Base-by-base conservation (phyloP, 2,888 invertebrate genomes). In the Zootermopsis nevadensis region DNA sequence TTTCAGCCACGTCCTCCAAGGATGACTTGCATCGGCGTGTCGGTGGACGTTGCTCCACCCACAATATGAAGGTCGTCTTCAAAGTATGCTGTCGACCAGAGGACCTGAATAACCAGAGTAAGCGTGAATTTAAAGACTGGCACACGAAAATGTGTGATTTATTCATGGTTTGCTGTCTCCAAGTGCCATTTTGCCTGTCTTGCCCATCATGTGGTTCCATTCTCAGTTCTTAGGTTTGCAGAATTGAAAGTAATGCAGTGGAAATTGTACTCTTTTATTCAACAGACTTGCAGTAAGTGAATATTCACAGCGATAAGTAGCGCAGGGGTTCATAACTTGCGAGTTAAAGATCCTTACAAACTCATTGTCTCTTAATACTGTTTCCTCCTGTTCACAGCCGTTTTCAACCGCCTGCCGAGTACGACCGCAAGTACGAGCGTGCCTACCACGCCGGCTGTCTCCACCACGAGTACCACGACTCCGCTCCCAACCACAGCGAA, bases 21-120 rank as follows among this genome's bases (percentile, higher is more conserved):
- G 97, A 97, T 89, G 97, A 97, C 89, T 91, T 98, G 88, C 96
- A 97, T 89, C 93, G 97, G 89, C 94, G 97, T 88, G 96, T 97
- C 90, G 98, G 98, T 82, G 97, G 98, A 85, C 94, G 97, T 86
- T 98, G 98, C 91, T 93, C 95, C 86, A 95, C 95, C 87, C 94
- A 98, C 90, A 97, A 98, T 90, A 98, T 98, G 98, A 97, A 97
- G 92, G 95, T 98, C 87, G 96, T 98, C 85, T 98, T 98, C 91
- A 97, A 97, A 90, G 97, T 97, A 83, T 97, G 97, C 91, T 97
- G 97, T 91, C 94, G 94, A 88, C 94, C 95, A 67, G 94, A 95
- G 88, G 93, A 88, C 82, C 84, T 85, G 74, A 89, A 89, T 86
- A 90, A 90, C 87, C 90, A 90, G 87, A 90, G 90, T 90, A 87